Percentiles rank a stretch among this genome's conserved stretches.
phyloP scores from a whole-genome alignment of 2,797 vertebrate species.

The Sus cebifrons region DNA sequence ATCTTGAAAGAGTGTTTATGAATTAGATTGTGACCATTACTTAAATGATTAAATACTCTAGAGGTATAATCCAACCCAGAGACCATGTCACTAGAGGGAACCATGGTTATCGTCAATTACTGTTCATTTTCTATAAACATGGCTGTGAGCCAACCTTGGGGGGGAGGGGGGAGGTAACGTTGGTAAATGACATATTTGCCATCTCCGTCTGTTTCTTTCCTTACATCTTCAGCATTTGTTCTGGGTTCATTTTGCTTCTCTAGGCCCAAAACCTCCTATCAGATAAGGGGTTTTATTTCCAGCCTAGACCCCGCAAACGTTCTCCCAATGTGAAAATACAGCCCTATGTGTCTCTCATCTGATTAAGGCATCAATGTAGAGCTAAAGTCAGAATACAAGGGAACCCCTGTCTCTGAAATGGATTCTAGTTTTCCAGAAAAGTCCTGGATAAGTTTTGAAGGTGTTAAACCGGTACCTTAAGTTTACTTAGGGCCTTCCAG shows the following conservation, averaged over 20 bases:
- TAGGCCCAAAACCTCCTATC: neutral
- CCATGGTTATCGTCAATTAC: conserved; percentile 63
- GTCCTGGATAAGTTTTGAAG: neutral
- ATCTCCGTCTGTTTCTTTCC: conserved; percentile 64
- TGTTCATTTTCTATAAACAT: conserved; percentile 74
- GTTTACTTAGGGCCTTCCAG: neutral
- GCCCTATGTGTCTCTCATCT: neutral
- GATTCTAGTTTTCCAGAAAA: neutral
- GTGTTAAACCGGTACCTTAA: neutral
- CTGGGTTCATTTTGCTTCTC: conserved; percentile 42
- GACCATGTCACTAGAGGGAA: conserved; percentile 36
- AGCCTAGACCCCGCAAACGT: neutral
- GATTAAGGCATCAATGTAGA: neutral
- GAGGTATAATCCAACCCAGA: conserved; percentile 70
- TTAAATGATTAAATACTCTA: conserved; percentile 74
- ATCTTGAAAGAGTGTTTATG: conserved; percentile 67
- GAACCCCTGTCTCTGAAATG: neutral
- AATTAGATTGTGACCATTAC: conserved; percentile 69
- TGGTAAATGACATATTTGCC: conserved; percentile 60
- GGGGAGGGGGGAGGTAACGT: neutral
- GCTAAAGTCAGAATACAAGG: neutral
- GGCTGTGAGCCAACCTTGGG: conserved; percentile 8
- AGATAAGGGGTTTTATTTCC: conserved; percentile 36
- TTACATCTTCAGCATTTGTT: conserved; percentile 41
- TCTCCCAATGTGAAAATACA: neutral